Conservation (phyloP, 2,797 vertebrate genomes). For the Babyrousa celebensis region DNA sequence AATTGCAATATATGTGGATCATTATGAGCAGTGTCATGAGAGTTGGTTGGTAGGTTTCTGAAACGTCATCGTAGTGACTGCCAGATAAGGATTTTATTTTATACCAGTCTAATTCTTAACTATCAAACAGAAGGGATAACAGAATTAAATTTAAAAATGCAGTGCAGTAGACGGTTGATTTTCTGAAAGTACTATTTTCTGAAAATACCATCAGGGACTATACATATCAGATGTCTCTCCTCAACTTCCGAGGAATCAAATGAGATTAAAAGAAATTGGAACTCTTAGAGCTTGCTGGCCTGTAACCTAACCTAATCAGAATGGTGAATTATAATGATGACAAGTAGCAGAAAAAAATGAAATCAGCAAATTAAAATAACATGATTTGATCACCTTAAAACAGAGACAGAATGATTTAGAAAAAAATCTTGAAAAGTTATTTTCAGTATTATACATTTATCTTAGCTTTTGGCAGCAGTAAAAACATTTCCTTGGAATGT, state of each 20-base stretch:
- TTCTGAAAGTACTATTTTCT: conserved; percentile 14
- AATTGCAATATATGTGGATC: background rate
- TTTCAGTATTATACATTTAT: conserved; percentile 53
- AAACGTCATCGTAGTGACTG: background rate
- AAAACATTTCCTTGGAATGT: conserved; percentile 44
- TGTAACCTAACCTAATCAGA: conserved; percentile 60
- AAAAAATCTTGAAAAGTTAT: conserved; percentile 32
- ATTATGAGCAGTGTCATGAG: background rate
- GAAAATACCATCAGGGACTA: background rate
- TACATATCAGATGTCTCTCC: background rate
- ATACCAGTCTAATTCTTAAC: background rate
- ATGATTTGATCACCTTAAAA: conserved; percentile 7
- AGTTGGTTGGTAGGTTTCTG: background rate
- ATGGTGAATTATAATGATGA: conserved; percentile 23
- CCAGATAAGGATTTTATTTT: background rate
- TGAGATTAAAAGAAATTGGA: conserved; percentile 58
- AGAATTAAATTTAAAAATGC: conserved; percentile 67
- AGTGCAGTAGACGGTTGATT: background rate
- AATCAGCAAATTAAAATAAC: conserved; percentile 71
- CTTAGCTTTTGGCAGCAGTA: background rate
- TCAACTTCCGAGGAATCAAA: conserved; percentile 70
- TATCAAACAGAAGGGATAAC: background rate
- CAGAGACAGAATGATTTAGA: background rate
- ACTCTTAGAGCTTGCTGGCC: conserved; percentile 38
- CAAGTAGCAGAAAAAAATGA: conserved; percentile 35